Base-by-base conservation (phyloP, 2,888 invertebrate genomes). In the Desoria tigrina region DNA sequence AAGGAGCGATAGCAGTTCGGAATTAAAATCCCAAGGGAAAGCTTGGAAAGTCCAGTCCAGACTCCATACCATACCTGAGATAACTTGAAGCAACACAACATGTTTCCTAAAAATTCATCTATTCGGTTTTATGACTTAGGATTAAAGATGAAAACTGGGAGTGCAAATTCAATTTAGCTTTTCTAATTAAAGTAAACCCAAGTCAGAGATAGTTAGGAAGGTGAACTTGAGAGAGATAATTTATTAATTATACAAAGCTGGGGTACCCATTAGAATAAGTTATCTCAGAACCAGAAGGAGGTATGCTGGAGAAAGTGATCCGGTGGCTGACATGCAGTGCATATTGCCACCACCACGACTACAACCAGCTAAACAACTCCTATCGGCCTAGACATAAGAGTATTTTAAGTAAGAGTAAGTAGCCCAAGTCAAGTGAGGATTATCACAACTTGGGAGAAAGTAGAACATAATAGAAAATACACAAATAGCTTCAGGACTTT, bases 201-300 rank as follows among this genome's bases (percentile, higher is more conserved):
- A 57, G 57, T 57, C 45, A 45, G 45, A 45, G 45, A 42, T 23
- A 57, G 42, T 57, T 55, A 55, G 55, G 7, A 55, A 23, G 24
- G 39, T 57, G 57, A 57, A 3, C 27, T 37, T 42, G 18, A 42
- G 57, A 32, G 24, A 42, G 57, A 42, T 57, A 57, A 57, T 57
- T 57, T 42, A 57, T 57, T 42, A 57, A 57, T 32, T 24, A 55
- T 32, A 55, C 39, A 39, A n/a, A 57, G 37, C 32, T 14, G 57
- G 18, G 24, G 6, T n/a, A 6, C 21, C 45, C 16, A n/a, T 45
- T 45, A 32, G 32, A 32, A 32, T 32, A 32, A n/a, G 32, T 32
- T 11, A 32, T 32, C 32, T 11, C 11, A 32, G 32, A 32, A 32
- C 6, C 11, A 7, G 32, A 32, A 32, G 4, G 32, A 32, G 6